Conservation (phyloP, 2,888 invertebrate species). For the Drosophila antonietae region DNA sequence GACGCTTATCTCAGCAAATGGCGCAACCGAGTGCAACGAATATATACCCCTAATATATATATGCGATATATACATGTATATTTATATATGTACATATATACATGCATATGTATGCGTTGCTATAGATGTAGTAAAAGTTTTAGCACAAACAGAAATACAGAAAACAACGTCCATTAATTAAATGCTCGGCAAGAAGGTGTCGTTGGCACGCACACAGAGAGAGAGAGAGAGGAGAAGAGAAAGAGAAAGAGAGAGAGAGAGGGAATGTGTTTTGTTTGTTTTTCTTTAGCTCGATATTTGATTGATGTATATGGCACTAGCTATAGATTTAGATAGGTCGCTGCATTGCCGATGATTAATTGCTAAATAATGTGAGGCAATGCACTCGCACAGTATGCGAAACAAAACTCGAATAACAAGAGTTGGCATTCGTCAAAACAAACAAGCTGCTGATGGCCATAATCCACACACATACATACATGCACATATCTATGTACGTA, state of each 20-base stretch:
- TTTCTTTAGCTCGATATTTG: slow-evolving; percentile 46
- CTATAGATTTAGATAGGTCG: slow-evolving; percentile 22
- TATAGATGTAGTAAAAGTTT: slow-evolving; percentile 42
- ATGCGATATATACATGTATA: not conserved
- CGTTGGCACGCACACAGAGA: not conserved
- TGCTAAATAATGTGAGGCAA: slow-evolving; percentile 50
- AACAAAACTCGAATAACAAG: slow-evolving; percentile 4
- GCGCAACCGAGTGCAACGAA: slow-evolving; percentile 57
- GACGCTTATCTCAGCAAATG: slow-evolving; percentile 49
- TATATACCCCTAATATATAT: slow-evolving; percentile 32
- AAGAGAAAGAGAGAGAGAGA: not conserved
- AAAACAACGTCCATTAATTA: slow-evolving; percentile 54
- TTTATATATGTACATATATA: slow-evolving; percentile 3
- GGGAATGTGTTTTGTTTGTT: slow-evolving; percentile 21
- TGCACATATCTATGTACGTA: no score
- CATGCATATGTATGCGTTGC: not conserved
- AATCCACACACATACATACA: not conserved
- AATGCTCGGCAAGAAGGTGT: slow-evolving; percentile 29
- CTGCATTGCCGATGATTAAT: slow-evolving; percentile 42
- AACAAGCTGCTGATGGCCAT: not conserved
- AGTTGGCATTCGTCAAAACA: not conserved
- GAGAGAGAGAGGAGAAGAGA: no score
- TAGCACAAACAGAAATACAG: slow-evolving; percentile 39
- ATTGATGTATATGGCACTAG: slow-evolving; percentile 45
- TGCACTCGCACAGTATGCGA: slow-evolving; percentile 36